Conservation (phyloP, 2,113 vertebrate genomes). For the Chitala chitala region DNA sequence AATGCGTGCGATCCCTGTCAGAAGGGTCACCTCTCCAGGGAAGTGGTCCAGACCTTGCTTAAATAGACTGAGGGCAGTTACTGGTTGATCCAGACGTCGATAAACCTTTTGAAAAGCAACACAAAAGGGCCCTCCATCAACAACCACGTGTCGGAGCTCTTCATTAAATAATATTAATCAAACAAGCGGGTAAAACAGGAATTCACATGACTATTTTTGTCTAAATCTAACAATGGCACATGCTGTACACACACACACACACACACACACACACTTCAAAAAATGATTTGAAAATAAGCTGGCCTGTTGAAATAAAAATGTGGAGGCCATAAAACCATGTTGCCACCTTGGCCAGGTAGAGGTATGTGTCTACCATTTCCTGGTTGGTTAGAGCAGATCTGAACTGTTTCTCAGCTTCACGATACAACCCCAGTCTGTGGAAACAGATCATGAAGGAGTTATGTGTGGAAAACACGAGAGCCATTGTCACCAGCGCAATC, state of each 20-base stretch:
- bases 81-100: conserved; percentile 85
- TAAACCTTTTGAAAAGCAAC: conserved; percentile 72
- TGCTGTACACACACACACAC: neutral
- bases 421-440: conserved; percentile 73
- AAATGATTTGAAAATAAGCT: neutral
- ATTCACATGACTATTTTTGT: too few species aligned
- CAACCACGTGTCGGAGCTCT: neutral
- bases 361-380: conserved; percentile 86
- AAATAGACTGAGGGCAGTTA: conserved; percentile 86
- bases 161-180: neutral
- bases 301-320: neutral
- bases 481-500: neutral
- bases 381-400: conserved; percentile 89
- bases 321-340: neutral
- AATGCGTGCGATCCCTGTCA: conserved; percentile 92
- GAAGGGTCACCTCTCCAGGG: conserved; percentile 86
- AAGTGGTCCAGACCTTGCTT: conserved; percentile 93
- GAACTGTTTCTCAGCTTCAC: conserved; percentile 96
- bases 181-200: neutral
- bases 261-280: neutral
- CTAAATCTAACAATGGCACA: neutral
- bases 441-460: conserved; percentile 17
- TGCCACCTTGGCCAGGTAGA: conserved; percentile 90
- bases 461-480: neutral
- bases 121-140: conserved; percentile 11